Evolutionary conservation across 2,113 vertebrate species (phyloP), one percentile per base, ranked within the genome.

Genomic region (Chaetops frenatus): DNA sequence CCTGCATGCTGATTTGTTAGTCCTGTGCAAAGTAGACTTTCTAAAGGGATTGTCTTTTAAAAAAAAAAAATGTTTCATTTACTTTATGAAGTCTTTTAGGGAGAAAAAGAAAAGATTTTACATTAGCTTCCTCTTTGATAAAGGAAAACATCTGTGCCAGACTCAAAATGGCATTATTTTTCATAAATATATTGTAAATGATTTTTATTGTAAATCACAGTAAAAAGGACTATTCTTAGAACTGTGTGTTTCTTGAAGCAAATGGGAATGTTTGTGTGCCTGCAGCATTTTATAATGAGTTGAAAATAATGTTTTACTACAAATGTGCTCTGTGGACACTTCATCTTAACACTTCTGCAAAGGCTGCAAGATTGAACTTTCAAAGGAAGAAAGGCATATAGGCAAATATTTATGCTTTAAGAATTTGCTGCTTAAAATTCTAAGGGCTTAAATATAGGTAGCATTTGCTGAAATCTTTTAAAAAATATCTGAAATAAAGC

Each of bases 181-280:
- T 97, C 94, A 97, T 19, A 29, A 58, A 92, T 53, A 79, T 81
- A 20, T n/a, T 97, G 82, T 97, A 97, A 96, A 97, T 97, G 12
- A 40, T 96, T 98, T 98, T 98, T 96, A 96, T 94, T 95, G 83
- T 93, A 94, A 93, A 96, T 85, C 29, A 42, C 19, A 96, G 90
- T 97, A 97, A 97, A 96, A 72, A 31, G 42, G 87, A 87, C 83
- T 92, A 69, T 79, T 96, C 90, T 93, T 90, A 97, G 44, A 92
- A 58, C 9, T 50, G 48, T 58, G 57, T 73, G 78, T 27, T 93
- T 61, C 86, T 87, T 89, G 31, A 85, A 56, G 45, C 57, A 65
- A 72, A 82, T 35, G 13, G 33, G 25, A 57, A 51, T 2, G 69
- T 53, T 69, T 92, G 8, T 78, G 40, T 88, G 76, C 51, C 54